A percentile compares a stretch with the other conserved stretches of the same genome.
phyloP scores from a whole-genome alignment of 1,140 invertebrate genomes.

The Brachionus sp. region DNA sequence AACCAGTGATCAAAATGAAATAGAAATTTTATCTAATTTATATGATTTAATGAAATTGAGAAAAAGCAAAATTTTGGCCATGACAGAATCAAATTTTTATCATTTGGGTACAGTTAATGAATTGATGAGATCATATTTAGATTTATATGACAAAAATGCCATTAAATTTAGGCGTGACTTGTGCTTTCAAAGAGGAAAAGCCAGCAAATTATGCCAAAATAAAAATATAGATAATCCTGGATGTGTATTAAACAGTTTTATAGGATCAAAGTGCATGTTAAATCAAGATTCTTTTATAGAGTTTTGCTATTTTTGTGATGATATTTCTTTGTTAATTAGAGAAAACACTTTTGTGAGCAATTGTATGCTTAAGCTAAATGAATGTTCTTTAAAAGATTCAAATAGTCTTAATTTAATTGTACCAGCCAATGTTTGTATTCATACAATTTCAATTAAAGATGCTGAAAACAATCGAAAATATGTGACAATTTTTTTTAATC shows the following conservation, averaged over 20 bases:
- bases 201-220: neutral
- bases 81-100: conserved; percentile 60
- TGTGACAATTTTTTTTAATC: conserved; percentile 4
- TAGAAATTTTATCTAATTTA: conserved; percentile 51
- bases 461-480: neutral
- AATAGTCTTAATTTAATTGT: neutral
- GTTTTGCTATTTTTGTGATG: neutral
- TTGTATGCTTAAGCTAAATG: neutral
- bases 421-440: conserved; percentile 1
- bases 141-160: conserved; percentile 53
- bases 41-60: conserved; percentile 53
- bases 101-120: conserved; percentile 62
- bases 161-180: neutral
- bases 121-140: conserved; percentile 50
- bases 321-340: neutral
- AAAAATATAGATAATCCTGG: neutral
- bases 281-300: neutral
- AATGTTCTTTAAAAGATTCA: neutral
- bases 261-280: neutral
- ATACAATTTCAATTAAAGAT: neutral
- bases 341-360: neutral
- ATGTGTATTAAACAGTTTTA: neutral
- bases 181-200: neutral
- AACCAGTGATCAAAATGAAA: conserved; percentile 46
- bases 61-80: conserved; percentile 54